Evolutionary conservation across 1,140 invertebrate species (phyloP), one percentile per base, ranked within the genome.

Genomic region (Drosophila triauraria): DNA sequence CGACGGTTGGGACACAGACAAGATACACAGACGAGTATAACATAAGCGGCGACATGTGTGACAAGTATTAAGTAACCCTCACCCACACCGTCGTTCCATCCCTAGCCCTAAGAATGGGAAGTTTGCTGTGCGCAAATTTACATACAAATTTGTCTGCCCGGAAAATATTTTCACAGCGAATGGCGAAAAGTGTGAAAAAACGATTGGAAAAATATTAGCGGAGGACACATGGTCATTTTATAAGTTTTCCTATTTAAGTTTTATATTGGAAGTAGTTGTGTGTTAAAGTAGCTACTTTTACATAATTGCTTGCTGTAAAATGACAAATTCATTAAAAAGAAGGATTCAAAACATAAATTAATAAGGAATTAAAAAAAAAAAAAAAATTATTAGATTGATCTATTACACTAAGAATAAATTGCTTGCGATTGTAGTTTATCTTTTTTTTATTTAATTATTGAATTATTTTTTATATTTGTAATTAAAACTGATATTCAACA

Each of bases 121-220:
- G 59, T 81, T 82, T 48, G 25, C 38, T 44, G 42, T 25, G 32
- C 53, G 43, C 48, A 84, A 88, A 88, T 88, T 88, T 90, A 88
- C 84, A 88, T 90, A 90, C 78, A 88, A 88, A 88, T 88, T 88
- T 90, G 84, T 88, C 84, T 88, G 77, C 64, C 43, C 20, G 46
- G 15, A 77, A 58, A 70, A 63, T 60, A 43, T 57, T 69, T 76
- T 25, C n/a, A 15, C 15, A 48, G 48, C 44, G 15, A 61, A 32
- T 60, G 59, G 58, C 30, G 43, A 68, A 67, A 75, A 77, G 62
- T 83, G 84, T 67, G 72, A 47, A 50, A 77, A 78, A 86, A 51
- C 48, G 51, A 59, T 74, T 15, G 35, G 23, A 32, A 40, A 53
- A 75, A 43, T 32, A 65, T 44, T 27, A n/a, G 5, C 12, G 2